Percentiles rank a stretch among this genome's conserved stretches.
These are phyloP conservation scores for Nothocercus nigrocapillus DNA, from an alignment of 2,113 vertebrate species.

Conservation along the genomic window DNA sequence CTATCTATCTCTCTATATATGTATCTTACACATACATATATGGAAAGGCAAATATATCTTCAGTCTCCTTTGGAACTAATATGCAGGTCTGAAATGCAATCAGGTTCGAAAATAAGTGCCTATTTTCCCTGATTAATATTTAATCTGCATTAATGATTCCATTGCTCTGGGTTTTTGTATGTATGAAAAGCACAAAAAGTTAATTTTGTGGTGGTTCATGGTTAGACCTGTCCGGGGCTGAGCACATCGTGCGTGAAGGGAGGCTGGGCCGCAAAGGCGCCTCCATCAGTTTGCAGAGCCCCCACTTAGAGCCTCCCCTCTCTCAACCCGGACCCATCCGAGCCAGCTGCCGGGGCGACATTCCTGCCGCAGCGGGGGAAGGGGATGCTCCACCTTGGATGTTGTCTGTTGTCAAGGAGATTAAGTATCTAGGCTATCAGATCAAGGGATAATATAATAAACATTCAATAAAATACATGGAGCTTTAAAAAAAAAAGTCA, in stretches of 20 bases:
- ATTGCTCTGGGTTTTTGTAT: background rate
- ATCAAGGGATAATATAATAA: background rate
- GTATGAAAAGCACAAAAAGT: constrained; percentile 16
- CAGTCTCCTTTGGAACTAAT: background rate
- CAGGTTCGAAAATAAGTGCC: constrained; percentile 17
- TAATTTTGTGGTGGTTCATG: background rate
- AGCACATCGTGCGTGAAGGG: background rate
- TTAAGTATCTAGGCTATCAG: background rate
- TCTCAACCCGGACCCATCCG: background rate
- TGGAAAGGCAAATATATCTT: constrained; percentile 4
- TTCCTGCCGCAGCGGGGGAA: background rate
- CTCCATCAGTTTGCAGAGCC: background rate
- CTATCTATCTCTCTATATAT: background rate
- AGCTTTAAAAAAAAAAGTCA: constrained; percentile 23
- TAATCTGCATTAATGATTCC: constrained; percentile 32
- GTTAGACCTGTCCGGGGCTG: background rate
- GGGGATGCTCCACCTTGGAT: background rate
- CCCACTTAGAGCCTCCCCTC: background rate
- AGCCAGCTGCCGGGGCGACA: accelerated
- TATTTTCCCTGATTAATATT: constrained; percentile 40
- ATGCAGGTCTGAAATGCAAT: constrained; percentile 24
- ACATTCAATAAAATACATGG: background rate
- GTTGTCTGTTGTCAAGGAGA: constrained; percentile 68
- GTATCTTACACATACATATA: constrained; percentile 24
- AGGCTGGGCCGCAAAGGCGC: background rate